Percentiles rank a stretch among this genome's conserved stretches.
Conservation (phyloP, 2,797 vertebrate genomes). For the Paratrypauchen microcephalus region DNA sequence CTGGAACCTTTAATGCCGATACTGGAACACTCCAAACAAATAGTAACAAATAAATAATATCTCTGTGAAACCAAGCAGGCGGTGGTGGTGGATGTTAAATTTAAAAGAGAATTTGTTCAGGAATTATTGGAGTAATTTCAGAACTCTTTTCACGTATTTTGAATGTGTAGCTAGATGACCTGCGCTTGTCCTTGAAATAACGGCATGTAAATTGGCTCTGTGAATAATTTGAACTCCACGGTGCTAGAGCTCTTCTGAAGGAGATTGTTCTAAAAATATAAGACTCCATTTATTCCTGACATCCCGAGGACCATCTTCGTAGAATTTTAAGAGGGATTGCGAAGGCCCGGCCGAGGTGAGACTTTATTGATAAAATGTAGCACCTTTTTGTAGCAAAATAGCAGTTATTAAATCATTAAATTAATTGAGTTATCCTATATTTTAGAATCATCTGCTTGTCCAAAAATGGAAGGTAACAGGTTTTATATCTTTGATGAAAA, state of each 20-base stretch:
- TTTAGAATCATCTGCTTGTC: no score
- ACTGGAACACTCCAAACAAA: no score
- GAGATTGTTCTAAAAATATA: neutral
- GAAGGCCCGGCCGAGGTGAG: neutral
- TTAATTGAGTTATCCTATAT: neutral
- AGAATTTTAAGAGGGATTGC: neutral
- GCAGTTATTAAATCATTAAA: neutral
- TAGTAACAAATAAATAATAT: no score
- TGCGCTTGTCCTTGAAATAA: neutral
- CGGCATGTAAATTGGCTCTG: neutral
- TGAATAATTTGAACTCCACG: neutral
- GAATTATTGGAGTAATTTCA: neutral
- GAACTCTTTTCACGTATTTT: neutral
- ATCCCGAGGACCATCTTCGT: neutral
- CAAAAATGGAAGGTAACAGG: no score
- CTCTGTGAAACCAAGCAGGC: no score
- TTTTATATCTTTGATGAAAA: no score
- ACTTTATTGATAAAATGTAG: neutral
- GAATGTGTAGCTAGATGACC: neutral
- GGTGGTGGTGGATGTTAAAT: neutral
- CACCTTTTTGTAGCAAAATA: neutral
- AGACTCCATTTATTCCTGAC: neutral
- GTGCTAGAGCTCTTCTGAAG: conserved; percentile 1
- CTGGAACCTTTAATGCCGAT: no score
- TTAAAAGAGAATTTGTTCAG: neutral